Conservation (phyloP, 1,140 invertebrate genomes). For the Drosophila erecta region DNA sequence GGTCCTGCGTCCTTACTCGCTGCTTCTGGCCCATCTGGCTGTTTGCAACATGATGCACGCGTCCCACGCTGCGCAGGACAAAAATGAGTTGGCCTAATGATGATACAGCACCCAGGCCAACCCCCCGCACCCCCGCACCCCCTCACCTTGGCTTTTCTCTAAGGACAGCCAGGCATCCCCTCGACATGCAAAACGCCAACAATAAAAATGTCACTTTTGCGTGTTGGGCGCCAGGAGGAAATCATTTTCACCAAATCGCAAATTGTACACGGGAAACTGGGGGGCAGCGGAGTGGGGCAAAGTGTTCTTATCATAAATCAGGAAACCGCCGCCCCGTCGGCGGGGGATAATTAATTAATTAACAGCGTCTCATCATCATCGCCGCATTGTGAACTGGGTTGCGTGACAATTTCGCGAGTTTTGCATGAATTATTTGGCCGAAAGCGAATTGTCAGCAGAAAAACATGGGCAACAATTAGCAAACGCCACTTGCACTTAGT, state of each 20-base stretch:
- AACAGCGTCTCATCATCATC: slow-evolving; percentile 47
- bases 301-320: slow-evolving; percentile 61
- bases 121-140: too few relatives aligned
- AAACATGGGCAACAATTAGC: slow-evolving; percentile 75
- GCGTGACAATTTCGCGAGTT: slow-evolving; percentile 65
- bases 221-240: slow-evolving; percentile 37
- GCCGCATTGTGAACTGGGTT: slow-evolving; percentile 24
- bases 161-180: neutral
- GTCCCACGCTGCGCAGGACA: slow-evolving; percentile 35
- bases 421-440: slow-evolving; percentile 51
- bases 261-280: slow-evolving; percentile 19
- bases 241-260: slow-evolving; percentile 37
- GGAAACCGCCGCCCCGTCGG: slow-evolving; percentile 36
- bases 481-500: slow-evolving; percentile 42
- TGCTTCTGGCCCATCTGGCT: neutral
- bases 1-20: neutral
- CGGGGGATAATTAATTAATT: slow-evolving; percentile 73
- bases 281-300: neutral
- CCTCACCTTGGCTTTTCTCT: neutral
- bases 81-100: slow-evolving; percentile 46
- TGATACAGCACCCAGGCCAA: slow-evolving; percentile 15
- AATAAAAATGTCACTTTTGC: slow-evolving; percentile 77
- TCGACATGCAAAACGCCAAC: slow-evolving; percentile 50
- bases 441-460: slow-evolving; percentile 74
- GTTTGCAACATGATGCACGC: slow-evolving; percentile 58